A percentile compares a stretch with the other conserved stretches of the same genome.
Evolutionary conservation across 2,888 invertebrate genomes (phyloP).

Genomic region (Cremastobaeus sp.): DNA sequence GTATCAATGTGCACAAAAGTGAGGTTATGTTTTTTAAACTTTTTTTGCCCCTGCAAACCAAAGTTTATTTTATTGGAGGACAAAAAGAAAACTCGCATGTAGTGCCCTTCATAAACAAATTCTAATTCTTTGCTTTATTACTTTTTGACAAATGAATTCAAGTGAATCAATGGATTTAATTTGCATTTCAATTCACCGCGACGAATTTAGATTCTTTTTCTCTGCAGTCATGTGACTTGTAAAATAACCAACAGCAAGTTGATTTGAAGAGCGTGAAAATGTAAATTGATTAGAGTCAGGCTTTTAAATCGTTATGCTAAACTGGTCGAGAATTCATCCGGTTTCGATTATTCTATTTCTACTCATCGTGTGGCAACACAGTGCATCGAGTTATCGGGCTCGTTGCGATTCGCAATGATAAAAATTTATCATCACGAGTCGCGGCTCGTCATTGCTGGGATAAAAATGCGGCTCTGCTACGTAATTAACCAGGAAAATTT

Average conservation of each 20-base stretch:
- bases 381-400: conserved; percentile 25
- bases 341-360: conserved; percentile 37
- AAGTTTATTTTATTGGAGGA: too few species aligned
- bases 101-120: too few species aligned
- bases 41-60: too few species aligned
- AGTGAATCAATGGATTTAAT: too few species aligned
- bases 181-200: too few species aligned
- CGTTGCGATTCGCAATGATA: conserved; percentile 20
- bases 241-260: too few species aligned
- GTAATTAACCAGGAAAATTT: neutral
- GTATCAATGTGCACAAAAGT: too few species aligned
- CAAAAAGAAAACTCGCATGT: too few species aligned
- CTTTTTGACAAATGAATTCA: too few species aligned
- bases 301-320: conserved; percentile 26
- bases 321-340: conserved; percentile 21
- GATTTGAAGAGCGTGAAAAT: conserved; percentile 11
- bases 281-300: conserved; percentile 19
- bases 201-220: too few species aligned
- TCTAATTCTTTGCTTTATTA: too few species aligned
- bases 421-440: conserved; percentile 25
- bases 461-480: neutral
- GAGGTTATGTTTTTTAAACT: neutral
- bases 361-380: conserved; percentile 28
- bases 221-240: too few species aligned
- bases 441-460: neutral